These are phyloP conservation scores for Pycnonotus jocosus DNA, from an alignment of 2,113 vertebrate species.

Conservation along the genomic window DNA sequence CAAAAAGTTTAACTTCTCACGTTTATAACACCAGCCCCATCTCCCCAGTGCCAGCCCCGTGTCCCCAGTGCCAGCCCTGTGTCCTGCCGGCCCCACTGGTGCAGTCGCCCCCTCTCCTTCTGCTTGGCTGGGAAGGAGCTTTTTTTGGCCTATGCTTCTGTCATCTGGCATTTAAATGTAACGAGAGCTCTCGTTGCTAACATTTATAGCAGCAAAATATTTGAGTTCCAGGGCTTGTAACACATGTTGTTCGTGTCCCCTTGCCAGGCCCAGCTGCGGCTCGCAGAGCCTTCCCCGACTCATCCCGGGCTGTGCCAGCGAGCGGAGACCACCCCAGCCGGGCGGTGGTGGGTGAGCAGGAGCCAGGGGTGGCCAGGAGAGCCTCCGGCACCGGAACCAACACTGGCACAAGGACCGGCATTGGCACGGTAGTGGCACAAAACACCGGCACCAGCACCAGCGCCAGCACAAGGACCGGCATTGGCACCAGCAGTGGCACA, in stretches of 20 bases:
- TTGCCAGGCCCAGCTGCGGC: conserved; percentile 33
- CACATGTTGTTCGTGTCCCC: background rate
- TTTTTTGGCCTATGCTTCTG: conserved; percentile 67
- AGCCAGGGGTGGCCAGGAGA: background rate
- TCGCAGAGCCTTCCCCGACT: background rate
- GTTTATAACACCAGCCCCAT: background rate
- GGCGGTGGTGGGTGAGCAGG: rapidly evolving
- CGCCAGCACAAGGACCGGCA: too few relatives aligned
- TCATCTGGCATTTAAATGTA: conserved; percentile 70
- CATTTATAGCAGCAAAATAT: conserved; percentile 63
- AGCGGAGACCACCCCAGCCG: rapidly evolving
- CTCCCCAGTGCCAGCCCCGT: background rate
- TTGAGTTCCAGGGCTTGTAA: conserved; percentile 40
- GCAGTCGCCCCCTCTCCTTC: conserved; percentile 17
- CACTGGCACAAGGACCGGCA: rapidly evolving
- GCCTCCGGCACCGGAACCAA: rapidly evolving
- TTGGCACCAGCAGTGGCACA: background rate
- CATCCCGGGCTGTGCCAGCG: rapidly evolving
- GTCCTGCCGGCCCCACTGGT: conserved; percentile 20
- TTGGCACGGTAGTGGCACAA: rapidly evolving
- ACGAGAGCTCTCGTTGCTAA: conserved; percentile 53
- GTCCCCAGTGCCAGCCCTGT: background rate
- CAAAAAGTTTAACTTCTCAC: too few relatives aligned
- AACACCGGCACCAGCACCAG: too few relatives aligned
- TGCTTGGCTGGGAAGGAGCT: conserved; percentile 45